Evolutionary conservation across 1,140 invertebrate genomes (phyloP), one percentile per base, ranked within the genome.

Genomic region (Cherax destructor): DNA sequence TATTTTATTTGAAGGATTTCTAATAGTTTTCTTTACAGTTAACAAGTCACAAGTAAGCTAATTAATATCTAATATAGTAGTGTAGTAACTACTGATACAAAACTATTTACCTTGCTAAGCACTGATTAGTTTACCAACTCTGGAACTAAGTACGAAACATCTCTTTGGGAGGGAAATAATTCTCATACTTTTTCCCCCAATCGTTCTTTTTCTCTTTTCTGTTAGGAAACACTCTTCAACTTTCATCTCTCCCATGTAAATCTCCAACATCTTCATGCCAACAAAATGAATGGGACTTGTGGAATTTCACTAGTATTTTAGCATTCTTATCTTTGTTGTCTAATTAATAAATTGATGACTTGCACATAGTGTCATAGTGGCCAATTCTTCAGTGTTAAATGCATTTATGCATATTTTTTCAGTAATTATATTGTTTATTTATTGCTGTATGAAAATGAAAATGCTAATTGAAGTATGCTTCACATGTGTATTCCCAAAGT

Each of bases 141-240:
- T 91, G 76, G 83, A 91, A 81, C 81, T 80, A 91, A 86, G 81
- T 85, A 91, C 65, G 89, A 84, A 91, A 85, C 89, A 91, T 91
- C 89, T 91, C 89, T 91, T 83, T 30, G 50, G 78, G 52, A 41
- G 56, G 56, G 16, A 52, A 85, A 61, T 69, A 65, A 86, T 74
- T 72, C 52, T 84, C 69, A 47, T 10, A 61, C 21, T 84, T 65
- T 24, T 89, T 41, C 50, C n/a, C 69, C 16, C 9, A 49, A 65
- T 61, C 72, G 74, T 52, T 72, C 56, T 47, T 56, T 89, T 76
- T 83, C 41, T 65, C 49, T 74, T 30, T 56, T 86, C 76, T 52
- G 50, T 78, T 50, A 76, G 59, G 18, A 59, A 59, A 86, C 74
- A 86, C 56, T 59, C 76, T 86, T 86, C 85, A 41, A 21, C 85